Evolutionary conservation across 2,113 vertebrate species (phyloP), one percentile per base, ranked within the genome.

Genomic region (Stictonetta naevosa): DNA sequence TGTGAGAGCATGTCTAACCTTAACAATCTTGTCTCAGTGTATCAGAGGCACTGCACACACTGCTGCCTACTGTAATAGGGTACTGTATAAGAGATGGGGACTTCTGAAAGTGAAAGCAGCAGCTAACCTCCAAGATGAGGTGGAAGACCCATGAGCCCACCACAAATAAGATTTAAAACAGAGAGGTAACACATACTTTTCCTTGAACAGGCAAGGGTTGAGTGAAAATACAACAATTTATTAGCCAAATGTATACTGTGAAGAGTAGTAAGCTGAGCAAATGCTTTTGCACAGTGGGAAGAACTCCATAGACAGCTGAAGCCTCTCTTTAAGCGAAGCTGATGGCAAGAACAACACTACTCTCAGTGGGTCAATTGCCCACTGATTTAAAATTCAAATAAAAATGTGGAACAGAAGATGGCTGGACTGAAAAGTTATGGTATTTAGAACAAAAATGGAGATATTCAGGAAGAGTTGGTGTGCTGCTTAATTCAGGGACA

Each of bases 21-120:
- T 52, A 59, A 36, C 46, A 55, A 74, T 5, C 31, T 42, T n/a
- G 60, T 42, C n/a, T 62, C 6, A 29, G 48, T 18, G 20, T 19
- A 10, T 23, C 38, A 46, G 68, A 15, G 58, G 20, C 31, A 23
- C 0, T 38, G 16, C 64, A 81, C 28, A 5, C 38, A 71, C 56
- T n/a, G 44, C n/a, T 88, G 50, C 1, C 0, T n/a, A 40, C 28
- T 66, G 31, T 5, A 69, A 13, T 6, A 68, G 38, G 7, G 17
- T 25, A 53, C 28, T 53, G 3, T 8, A 5, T 13, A 26, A 36
- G 7, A 63, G 55, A 46, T 0, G 0, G 34, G 31, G 25, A 3
- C 4, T 44, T 38, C 34, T 58, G 6, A 5, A 36, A 34, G 8
- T 14, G 40, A 46, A 58, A 81, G 36, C 50, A 80, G n/a, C 75